Evolutionary conservation across 2,113 vertebrate genomes (phyloP), one percentile per base, ranked within the genome.

Genomic region (Chaetura pelagica): DNA sequence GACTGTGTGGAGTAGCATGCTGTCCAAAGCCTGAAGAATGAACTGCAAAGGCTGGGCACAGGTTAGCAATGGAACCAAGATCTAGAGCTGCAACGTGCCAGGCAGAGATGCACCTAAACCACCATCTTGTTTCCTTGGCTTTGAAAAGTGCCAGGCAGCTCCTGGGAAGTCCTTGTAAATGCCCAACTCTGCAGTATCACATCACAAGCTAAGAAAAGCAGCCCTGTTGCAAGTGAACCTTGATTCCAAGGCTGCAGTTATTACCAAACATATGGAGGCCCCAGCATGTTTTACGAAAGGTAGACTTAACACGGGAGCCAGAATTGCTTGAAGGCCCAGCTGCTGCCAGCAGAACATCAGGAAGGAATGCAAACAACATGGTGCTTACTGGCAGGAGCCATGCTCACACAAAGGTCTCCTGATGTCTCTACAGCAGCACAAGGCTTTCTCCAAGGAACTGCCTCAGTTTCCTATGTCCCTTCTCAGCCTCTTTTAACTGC

Each of bases 261-360:
- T 4, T 40, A 17, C 19, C n/a, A 3, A 54, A 24, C 20, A 24
- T 1, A 10, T 0, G 30, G 49, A 72, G 51, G 63, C 46, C 4
- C 1, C 0, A 3, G 35, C 9, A 22, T 12, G 22, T 35, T 44
- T 44, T 57, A 48, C 1, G 11, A 44, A 49, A 57, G 34, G 62
- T 61, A 35, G 49, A 15, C 9, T 4, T 4, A 19, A 0, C 0
- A 59, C 22, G 0, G 1, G 24, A 76, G 48, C 27, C 1, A 0
- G 42, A 15, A 49, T 2, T 49, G 32, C 52, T 2, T 0, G 26
- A 46, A 55, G 77, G 49, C 49, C 30, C 10, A 5, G 8, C 57
- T 62, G 75, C 63, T 63, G 73, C 52, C 77, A 27, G 44, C 49
- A 8, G 44, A 59, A 44, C 74, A 46, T 46, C 1, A 0, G 0